Percentiles rank a stretch among this genome's conserved stretches.
Conservation (phyloP, 2,888 invertebrate species). For the Cremastinae sp. region DNA sequence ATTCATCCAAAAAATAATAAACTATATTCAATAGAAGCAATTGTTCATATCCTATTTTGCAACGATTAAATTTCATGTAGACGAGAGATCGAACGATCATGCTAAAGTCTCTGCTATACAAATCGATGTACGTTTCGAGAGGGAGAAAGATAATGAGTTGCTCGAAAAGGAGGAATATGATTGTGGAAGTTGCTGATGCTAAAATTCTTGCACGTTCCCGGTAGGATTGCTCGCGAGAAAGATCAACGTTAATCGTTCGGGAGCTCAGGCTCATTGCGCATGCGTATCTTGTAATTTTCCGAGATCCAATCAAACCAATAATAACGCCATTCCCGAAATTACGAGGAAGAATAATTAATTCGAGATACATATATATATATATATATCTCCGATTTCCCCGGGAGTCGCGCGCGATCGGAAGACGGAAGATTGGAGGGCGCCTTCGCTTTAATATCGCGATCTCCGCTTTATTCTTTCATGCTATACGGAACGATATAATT, state of each 20-base stretch:
- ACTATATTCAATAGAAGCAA: too few species aligned
- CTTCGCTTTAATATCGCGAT: not conserved
- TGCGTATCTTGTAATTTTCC: conserved; percentile 60
- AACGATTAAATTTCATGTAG: conserved; percentile 29
- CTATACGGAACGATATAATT: not conserved
- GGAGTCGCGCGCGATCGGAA: not conserved
- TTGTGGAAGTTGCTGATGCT: not conserved
- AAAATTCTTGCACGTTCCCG: conserved; percentile 41
- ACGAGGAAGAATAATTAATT: conserved; percentile 26
- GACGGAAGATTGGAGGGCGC: not conserved
- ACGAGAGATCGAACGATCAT: conserved; percentile 50
- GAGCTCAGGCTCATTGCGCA: conserved; percentile 11
- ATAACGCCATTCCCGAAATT: conserved; percentile 34
- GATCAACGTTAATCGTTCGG: conserved; percentile 56
- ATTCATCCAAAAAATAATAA: too few species aligned
- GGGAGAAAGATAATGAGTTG: not conserved
- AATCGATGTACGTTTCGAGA: conserved; percentile 10
- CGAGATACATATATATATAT: not conserved
- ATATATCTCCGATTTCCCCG: not conserved
- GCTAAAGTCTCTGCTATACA: conserved; percentile 19
- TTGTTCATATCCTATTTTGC: too few species aligned
- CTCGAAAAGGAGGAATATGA: conserved; percentile 4
- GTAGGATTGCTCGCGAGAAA: conserved; percentile 27
- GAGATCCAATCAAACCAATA: conserved; percentile 44
- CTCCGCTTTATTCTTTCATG: not conserved